These are phyloP conservation scores for Centropus bengalensis DNA, from an alignment of 2,113 vertebrate genomes.

Conservation along the genomic window DNA sequence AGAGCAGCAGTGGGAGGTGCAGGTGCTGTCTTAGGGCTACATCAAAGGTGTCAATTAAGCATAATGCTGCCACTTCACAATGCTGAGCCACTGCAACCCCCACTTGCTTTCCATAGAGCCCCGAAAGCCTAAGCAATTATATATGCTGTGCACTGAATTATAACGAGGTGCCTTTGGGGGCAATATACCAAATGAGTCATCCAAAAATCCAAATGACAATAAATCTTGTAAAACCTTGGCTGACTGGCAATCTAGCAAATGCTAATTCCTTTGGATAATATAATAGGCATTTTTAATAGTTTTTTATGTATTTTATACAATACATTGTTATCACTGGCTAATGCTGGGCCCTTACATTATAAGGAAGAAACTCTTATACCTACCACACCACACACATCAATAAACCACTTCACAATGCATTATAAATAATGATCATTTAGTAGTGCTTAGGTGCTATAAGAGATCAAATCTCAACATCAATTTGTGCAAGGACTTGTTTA, in stretches of 20 bases:
- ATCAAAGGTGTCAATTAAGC: slow-evolving; percentile 85
- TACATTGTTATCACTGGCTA: slow-evolving; percentile 3
- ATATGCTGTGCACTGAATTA: slow-evolving; percentile 78
- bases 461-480: background rate
- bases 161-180: slow-evolving; percentile 74
- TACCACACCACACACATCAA: background rate
- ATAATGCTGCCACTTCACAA: slow-evolving; percentile 70
- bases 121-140: slow-evolving; percentile 71
- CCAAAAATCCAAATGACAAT: slow-evolving; percentile 75
- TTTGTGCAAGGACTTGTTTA: background rate
- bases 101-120: slow-evolving; percentile 62
- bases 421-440: background rate
- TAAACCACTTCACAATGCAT: background rate
- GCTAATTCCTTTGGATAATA: slow-evolving; percentile 44
- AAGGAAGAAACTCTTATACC: background rate
- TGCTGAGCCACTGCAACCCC: slow-evolving; percentile 68
- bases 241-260: slow-evolving; percentile 61
- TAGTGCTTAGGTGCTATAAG: background rate
- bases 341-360: background rate
- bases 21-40: slow-evolving; percentile 82
- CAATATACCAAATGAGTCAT: slow-evolving; percentile 78
- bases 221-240: slow-evolving; percentile 62
- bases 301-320: slow-evolving; percentile 30
- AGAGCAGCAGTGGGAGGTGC: slow-evolving; percentile 82
- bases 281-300: slow-evolving; percentile 9